Conservation (phyloP, 2,113 vertebrate genomes). For the Panthera leo region DNA sequence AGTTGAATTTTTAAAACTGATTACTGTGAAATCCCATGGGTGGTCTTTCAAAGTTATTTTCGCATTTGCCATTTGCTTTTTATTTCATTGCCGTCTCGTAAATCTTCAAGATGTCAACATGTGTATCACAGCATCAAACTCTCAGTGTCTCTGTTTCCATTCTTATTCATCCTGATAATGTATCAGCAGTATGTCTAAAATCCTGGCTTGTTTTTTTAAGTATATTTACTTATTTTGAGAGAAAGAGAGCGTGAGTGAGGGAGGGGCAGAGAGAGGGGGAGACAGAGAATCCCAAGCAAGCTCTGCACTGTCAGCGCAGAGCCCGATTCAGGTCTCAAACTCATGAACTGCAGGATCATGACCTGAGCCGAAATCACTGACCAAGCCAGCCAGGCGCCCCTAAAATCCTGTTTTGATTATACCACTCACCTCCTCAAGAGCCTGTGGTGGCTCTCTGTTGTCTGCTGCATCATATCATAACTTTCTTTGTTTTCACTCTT, state of each 20-base stretch:
- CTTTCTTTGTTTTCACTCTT: background rate
- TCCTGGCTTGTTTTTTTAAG: background rate
- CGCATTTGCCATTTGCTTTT: background rate
- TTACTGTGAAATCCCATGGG: background rate
- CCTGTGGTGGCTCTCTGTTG: background rate
- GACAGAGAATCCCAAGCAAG: no score
- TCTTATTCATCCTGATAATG: background rate
- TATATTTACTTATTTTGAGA: no score
- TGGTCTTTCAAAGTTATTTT: constrained; percentile 25
- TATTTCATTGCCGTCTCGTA: background rate
- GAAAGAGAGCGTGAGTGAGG: no score
- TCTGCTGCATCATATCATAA: background rate
- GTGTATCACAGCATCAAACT: background rate
- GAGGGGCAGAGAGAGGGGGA: no score
- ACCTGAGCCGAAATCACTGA: no score
- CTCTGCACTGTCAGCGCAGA: no score
- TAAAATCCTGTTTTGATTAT: constrained; percentile 8
- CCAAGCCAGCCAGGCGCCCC: background rate
- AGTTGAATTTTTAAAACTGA: constrained; percentile 21
- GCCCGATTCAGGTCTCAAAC: no score
- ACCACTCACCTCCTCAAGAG: background rate
- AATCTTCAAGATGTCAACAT: background rate
- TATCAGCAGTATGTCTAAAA: background rate
- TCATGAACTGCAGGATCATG: no score
- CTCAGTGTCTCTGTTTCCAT: background rate